Evolutionary conservation across 2,113 vertebrate species (phyloP).

Genomic region (Protobothrops flavoviridis): DNA sequence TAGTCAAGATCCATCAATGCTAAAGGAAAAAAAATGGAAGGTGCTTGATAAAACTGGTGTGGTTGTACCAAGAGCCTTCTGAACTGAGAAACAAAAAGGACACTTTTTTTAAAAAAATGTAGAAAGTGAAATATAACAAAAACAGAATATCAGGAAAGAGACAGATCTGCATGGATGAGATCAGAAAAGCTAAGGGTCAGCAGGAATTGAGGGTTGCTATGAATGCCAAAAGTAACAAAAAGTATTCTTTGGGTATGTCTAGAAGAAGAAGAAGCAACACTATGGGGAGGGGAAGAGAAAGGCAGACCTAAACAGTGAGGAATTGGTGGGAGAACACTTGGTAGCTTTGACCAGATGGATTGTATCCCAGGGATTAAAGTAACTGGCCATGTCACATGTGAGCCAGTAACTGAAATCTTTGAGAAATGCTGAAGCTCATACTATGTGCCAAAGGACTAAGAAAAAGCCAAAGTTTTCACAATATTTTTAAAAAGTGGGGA

Average conservation of each 20-base stretch:
- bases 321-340: not conserved
- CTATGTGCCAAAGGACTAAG: not conserved
- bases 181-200: not conserved
- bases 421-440: not conserved
- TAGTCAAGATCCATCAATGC: not conserved
- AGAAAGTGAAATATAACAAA: not conserved
- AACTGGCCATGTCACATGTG: not conserved
- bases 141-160: not conserved
- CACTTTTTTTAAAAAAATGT: not conserved
- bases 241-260: not conserved
- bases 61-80: not conserved
- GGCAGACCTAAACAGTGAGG: not conserved
- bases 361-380: not conserved
- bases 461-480: not conserved
- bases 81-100: not conserved
- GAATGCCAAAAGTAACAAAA: not conserved
- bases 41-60: not conserved
- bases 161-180: not conserved
- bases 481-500: not conserved
- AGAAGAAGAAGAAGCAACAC: not conserved
- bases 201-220: not conserved
- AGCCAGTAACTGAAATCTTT: not conserved
- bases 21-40: not conserved
- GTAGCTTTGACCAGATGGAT: not conserved
- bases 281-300: not conserved